Base-by-base conservation (phyloP, 2,797 vertebrate species). In the Trematomus bernacchii region DNA sequence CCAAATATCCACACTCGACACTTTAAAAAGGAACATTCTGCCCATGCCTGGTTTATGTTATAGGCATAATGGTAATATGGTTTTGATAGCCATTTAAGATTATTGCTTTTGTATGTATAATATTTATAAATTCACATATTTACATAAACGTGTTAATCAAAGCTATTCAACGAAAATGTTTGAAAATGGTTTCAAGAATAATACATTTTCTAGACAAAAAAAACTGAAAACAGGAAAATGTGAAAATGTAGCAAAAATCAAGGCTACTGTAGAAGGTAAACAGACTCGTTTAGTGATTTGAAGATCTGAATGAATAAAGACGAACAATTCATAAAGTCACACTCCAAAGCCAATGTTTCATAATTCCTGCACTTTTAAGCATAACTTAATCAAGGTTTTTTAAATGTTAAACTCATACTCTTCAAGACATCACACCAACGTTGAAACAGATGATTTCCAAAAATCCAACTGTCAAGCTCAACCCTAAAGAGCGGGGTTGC, bases 11-110 rank as follows among this genome's bases (percentile, higher is more conserved):
- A 71, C 42, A 37, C 33, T 37, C 14, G 27, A 47, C 15, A 63
- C 50, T 66, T 7, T 23, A 47, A 80, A 80, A 55, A 66, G 40
- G 44, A 79, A 77, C 86, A 71, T 70, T 72, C n/a, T 16, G 71
- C 54, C 62, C 52, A 67, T 47, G 60, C 43, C 63, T 48, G n/a
- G 59, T 75, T 79, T 76, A 67, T 71, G 19, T 64, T 76, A 79
- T 37, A 33, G 30, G 8, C 6, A 37, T 59, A 82, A 80, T 62
- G 58, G 16, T 40, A 53, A 64, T 75, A 58, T 37, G 33, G 33
- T 37, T 58, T n/a, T 50, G 63, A 77, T 51, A 66, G 58, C 52
- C 27, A 76, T 74, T 57, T 70, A 37, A 50, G 14, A 1, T 21
- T 53, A 18, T 66, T 10, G 10, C 33, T 37, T 37, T 9, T 37